phyloP scores from a whole-genome alignment of 30 jellyfish, hydroid and myxozoan genomes.

The Aurelia sp. region DNA sequence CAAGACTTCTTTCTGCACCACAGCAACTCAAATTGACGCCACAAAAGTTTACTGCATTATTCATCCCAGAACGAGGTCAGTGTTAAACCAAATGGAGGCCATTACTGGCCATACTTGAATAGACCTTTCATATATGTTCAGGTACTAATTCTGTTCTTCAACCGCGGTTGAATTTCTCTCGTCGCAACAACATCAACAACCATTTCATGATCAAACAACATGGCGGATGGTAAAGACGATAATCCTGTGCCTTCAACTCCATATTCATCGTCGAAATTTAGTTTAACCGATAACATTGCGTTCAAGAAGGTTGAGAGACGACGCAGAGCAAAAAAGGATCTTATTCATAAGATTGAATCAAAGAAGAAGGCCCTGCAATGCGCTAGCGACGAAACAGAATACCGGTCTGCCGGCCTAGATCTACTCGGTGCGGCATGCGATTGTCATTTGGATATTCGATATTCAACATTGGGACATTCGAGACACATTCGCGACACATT shows the following conservation, averaged over 20 bases:
- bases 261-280: not conserved
- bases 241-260: too few relatives aligned
- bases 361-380: not conserved
- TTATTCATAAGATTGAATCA: not conserved
- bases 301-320: not conserved
- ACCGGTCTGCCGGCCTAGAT: constrained; percentile 3
- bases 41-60: constrained; percentile 11
- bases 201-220: not conserved
- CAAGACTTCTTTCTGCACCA: too few relatives aligned
- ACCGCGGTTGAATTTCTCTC: not conserved
- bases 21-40: constrained; percentile 34
- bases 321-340: not conserved
- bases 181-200: constrained; percentile 1
- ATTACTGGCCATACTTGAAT: too few relatives aligned
- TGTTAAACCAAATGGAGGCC: not conserved
- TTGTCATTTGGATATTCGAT: too few relatives aligned
- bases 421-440: not conserved
- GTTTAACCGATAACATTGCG: not conserved
- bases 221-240: not conserved
- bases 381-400: not conserved
- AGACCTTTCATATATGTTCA: not conserved
- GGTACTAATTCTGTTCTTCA: not conserved
- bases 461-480: too few relatives aligned
- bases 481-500: too few relatives aligned
- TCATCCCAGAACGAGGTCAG: constrained; percentile 10